Evolutionary conservation across 2,113 vertebrate genomes (phyloP).

Genomic region (Sinocyclocheilus anophthalmus): DNA sequence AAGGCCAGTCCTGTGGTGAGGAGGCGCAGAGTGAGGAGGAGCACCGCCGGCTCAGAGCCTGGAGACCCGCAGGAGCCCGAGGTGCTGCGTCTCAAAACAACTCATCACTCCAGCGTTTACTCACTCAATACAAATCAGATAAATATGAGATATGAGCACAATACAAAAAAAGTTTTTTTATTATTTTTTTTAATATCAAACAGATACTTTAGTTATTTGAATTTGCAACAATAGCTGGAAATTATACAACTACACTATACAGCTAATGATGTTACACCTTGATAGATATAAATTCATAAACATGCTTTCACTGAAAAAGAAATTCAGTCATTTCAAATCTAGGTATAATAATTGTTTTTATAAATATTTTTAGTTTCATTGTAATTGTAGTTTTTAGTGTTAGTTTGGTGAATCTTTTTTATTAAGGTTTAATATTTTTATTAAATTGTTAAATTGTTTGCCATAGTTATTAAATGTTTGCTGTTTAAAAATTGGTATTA

Average conservation of each 20-base stretch:
- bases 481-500: no score
- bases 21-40: constrained; percentile 83
- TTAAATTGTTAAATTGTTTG: no score
- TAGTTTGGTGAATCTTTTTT: no score
- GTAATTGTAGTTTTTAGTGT: no score
- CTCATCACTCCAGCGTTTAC: not conserved
- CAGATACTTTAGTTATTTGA: not conserved
- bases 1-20: constrained; percentile 68
- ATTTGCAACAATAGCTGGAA: not conserved
- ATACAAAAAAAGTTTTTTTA: no score
- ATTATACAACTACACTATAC: not conserved
- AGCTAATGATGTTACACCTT: not conserved
- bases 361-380: no score
- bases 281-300: not conserved
- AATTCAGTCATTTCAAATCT: no score
- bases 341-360: no score
- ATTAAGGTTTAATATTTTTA: no score
- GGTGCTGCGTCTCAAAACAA: not conserved
- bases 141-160: no score
- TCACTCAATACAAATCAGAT: not conserved
- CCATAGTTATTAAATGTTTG: no score
- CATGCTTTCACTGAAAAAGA: not conserved
- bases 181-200: not conserved
- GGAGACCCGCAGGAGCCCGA: constrained; percentile 76
- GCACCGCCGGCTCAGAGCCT: constrained; percentile 60